These are phyloP conservation scores for Drosophila mimetica DNA, from an alignment of 2,888 invertebrate genomes.

Conservation along the genomic window DNA sequence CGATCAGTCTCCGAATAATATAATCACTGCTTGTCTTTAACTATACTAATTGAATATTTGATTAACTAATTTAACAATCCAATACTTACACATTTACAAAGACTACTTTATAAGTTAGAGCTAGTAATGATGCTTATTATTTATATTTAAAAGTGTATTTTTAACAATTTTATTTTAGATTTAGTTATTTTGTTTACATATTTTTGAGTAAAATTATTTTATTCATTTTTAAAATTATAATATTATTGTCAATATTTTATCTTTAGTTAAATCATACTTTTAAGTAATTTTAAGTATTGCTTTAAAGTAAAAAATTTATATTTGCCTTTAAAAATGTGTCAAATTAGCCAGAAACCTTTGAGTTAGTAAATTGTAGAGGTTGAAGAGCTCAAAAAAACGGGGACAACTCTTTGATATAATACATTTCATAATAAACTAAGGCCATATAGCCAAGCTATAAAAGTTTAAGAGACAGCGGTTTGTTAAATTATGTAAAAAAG, in stretches of 20 bases:
- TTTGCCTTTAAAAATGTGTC: not conserved
- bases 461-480: too few species aligned
- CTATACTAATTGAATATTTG: not conserved
- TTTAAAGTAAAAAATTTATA: not conserved
- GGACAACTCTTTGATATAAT: not conserved
- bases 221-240: not conserved
- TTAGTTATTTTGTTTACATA: not conserved
- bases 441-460: too few species aligned
- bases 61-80: not conserved
- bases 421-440: not conserved
- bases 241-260: not conserved
- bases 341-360: not conserved
- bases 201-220: not conserved
- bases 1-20: conserved; percentile 1
- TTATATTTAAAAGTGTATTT: not conserved
- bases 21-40: conserved; percentile 17
- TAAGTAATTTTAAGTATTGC: not conserved
- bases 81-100: conserved; percentile 2
- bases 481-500: too few species aligned
- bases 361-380: too few species aligned
- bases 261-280: not conserved
- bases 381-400: too few species aligned
- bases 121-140: not conserved
- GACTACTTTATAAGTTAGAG: not conserved
- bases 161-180: not conserved